These are phyloP conservation scores for Orchesella cincta DNA, from an alignment of 1,140 invertebrate genomes.

Conservation along the genomic window DNA sequence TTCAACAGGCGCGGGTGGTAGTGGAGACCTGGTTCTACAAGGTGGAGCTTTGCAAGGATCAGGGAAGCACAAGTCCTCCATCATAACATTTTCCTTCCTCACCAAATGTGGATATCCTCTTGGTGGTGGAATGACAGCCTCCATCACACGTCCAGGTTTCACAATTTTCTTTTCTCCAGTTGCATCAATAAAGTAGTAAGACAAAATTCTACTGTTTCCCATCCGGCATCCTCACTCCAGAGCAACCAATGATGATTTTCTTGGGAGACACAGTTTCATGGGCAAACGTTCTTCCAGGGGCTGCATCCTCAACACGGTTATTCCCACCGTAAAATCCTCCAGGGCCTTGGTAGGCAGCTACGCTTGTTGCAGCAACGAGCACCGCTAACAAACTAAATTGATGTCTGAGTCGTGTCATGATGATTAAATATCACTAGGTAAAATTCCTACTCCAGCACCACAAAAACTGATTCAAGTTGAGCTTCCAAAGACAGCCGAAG, in stretches of 20 bases:
- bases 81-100: slow-evolving; percentile 15
- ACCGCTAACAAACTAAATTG: too few relatives aligned
- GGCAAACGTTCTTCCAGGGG: slow-evolving; percentile 31
- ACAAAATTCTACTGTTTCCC: slow-evolving; percentile 1
- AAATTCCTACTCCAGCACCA: too few relatives aligned
- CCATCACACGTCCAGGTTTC: not conserved
- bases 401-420: too few relatives aligned
- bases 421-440: too few relatives aligned
- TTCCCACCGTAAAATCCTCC: too few relatives aligned
- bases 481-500: too few relatives aligned
- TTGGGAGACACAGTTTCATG: slow-evolving; percentile 41
- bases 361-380: too few relatives aligned
- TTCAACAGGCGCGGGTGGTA: not conserved
- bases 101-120: slow-evolving; percentile 27
- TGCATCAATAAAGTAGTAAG: slow-evolving; percentile 44
- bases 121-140: slow-evolving; percentile 36
- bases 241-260: slow-evolving; percentile 42
- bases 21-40: slow-evolving; percentile 7
- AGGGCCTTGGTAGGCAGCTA: too few relatives aligned
- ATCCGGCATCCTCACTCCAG: slow-evolving; percentile 20
- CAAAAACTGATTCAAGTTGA: too few relatives aligned
- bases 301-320: not conserved
- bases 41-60: slow-evolving; percentile 22
- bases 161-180: slow-evolving; percentile 40
- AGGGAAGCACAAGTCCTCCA: slow-evolving; percentile 46